phyloP scores from a whole-genome alignment of 1,140 invertebrate genomes.

The Agrilus planipennis region DNA sequence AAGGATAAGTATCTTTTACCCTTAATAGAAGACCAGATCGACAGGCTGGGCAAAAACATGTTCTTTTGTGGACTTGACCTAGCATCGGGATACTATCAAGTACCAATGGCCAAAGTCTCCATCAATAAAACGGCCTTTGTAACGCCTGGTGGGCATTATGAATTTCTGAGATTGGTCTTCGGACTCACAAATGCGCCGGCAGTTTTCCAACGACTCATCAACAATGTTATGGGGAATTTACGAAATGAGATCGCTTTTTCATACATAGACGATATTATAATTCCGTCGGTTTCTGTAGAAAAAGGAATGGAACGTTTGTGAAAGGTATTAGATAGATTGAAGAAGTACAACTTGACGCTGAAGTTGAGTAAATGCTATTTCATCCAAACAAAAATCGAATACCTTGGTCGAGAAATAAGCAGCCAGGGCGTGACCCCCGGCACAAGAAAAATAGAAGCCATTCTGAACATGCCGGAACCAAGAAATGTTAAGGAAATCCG shows the following conservation, averaged over 20 bases:
- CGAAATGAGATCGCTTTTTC: too few species aligned
- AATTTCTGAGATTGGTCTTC: too few species aligned
- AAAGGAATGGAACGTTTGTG: too few species aligned
- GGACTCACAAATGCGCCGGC: too few species aligned
- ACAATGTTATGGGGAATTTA: too few species aligned
- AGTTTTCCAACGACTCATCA: too few species aligned
- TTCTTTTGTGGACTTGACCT: slow-evolving; percentile 17
- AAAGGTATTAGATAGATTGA: too few species aligned
- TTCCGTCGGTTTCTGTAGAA: too few species aligned
- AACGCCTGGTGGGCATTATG: slow-evolving; percentile 20
- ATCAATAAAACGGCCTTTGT: slow-evolving; percentile 26
- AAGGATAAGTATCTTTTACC: slow-evolving; percentile 26
- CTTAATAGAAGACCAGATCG: slow-evolving; percentile 32
- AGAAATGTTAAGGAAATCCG: background rate
- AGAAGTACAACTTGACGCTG: slow-evolving; percentile 18
- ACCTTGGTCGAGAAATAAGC: slow-evolving; percentile 17
- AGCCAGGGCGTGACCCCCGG: slow-evolving; percentile 14
- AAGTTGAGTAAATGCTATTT: slow-evolving; percentile 26
- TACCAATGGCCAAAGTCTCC: slow-evolving; percentile 12
- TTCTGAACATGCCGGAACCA: too few species aligned
- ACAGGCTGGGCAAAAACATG: slow-evolving; percentile 7
- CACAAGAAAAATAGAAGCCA: slow-evolving; percentile 14
- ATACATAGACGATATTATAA: too few species aligned
- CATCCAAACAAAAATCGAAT: slow-evolving; percentile 18
- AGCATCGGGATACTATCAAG: slow-evolving; percentile 17